Percentiles rank a stretch among this genome's conserved stretches.
These are phyloP conservation scores for Bubo bubo DNA, from an alignment of 2,113 vertebrate genomes.

Conservation along the genomic window DNA sequence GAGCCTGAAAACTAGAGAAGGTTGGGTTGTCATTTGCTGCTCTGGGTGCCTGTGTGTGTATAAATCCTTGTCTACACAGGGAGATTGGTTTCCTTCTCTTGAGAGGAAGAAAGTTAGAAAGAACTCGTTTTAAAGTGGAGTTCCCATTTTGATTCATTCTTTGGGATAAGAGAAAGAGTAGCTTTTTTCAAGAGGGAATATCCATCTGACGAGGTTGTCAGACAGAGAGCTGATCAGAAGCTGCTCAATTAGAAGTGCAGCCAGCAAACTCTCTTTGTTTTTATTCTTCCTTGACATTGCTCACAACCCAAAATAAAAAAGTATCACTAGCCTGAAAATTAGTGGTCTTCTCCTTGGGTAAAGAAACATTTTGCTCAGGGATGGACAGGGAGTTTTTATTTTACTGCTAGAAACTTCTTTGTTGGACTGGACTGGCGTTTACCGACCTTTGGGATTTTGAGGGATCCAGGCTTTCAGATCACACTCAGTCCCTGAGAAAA, in stretches of 20 bases:
- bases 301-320: not conserved
- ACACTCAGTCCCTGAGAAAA: not conserved
- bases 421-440: not conserved
- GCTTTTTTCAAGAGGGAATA: not conserved
- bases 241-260: not conserved
- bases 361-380: not conserved
- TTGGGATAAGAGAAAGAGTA: not conserved
- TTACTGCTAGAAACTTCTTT: not conserved
- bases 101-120: not conserved
- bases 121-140: not conserved
- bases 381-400: not conserved
- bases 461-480: not conserved
- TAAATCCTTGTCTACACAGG: not conserved
- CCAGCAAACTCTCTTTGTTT: not conserved
- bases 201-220: not conserved
- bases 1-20: not conserved
- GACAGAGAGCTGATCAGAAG: not conserved
- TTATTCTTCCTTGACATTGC: not conserved
- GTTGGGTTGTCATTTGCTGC: not conserved
- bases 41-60: not conserved
- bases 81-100: not conserved
- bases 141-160: not conserved
- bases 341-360: not conserved
- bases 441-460: not conserved
- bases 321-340: not conserved